Conservation (phyloP, 1,140 invertebrate genomes). For the Aphidius gifuensis region DNA sequence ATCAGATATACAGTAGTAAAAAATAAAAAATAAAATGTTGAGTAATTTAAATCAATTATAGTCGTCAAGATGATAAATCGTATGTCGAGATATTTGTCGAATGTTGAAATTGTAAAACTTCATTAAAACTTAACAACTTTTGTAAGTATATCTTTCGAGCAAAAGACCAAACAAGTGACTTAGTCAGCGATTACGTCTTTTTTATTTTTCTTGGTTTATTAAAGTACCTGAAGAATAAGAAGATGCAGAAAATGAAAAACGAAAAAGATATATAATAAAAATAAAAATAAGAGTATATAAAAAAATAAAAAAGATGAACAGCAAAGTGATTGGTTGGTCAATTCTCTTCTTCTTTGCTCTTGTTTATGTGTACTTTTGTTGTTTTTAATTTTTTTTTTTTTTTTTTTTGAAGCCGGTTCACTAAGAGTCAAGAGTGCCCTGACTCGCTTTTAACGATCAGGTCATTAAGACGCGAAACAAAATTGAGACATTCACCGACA, state of each 20-base stretch:
- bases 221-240: too few relatives aligned
- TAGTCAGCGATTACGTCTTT: too few relatives aligned
- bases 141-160: too few relatives aligned
- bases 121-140: background rate
- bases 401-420: constrained; percentile 38
- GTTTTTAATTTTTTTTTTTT: background rate
- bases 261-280: too few relatives aligned
- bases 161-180: too few relatives aligned
- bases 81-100: constrained; percentile 13
- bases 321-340: constrained; percentile 4
- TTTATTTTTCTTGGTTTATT: too few relatives aligned
- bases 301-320: background rate
- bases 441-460: constrained; percentile 44
- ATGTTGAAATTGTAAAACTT: constrained; percentile 4
- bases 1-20: background rate
- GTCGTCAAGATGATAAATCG: constrained; percentile 4
- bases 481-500: constrained; percentile 46
- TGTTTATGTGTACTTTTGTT: background rate
- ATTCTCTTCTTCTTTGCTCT: background rate
- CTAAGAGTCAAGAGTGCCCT: background rate
- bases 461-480: constrained; percentile 48
- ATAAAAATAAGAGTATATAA: too few relatives aligned
- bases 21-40: background rate
- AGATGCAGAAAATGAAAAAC: too few relatives aligned
- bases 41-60: background rate